Conservation (phyloP, 2,888 invertebrate species). For the Trachelus troglodyta region DNA sequence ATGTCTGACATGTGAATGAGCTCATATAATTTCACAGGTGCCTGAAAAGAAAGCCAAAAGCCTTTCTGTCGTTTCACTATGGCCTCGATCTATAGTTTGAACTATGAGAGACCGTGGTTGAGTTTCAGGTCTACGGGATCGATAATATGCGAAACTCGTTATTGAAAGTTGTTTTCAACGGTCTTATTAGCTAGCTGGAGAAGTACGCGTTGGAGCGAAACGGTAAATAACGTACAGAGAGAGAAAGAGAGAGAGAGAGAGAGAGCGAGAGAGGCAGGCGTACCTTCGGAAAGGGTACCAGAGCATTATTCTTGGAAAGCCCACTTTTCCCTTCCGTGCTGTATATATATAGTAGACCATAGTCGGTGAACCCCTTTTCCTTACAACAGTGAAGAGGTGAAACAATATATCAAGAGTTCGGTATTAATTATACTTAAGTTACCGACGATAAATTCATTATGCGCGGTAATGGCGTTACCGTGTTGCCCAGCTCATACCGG, state of each 20-base stretch:
- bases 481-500: conserved; percentile 33
- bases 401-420: conserved; percentile 48
- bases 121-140: background rate
- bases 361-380: background rate
- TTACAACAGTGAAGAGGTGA: conserved; percentile 18
- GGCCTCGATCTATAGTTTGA: background rate
- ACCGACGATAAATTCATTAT: conserved; percentile 24
- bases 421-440: conserved; percentile 51
- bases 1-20: background rate
- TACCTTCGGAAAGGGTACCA: background rate
- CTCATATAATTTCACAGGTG: background rate
- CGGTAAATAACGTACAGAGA: background rate
- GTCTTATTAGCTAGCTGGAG: background rate
- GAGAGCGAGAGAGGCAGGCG: too few relatives aligned
- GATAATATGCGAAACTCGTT: background rate
- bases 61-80: background rate
- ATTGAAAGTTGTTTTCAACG: background rate
- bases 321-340: background rate
- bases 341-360: background rate
- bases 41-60: background rate
- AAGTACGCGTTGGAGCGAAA: background rate
- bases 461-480: conserved; percentile 49
- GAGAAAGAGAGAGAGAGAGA: too few relatives aligned
- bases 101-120: background rate
- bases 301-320: conserved; percentile 12